These are phyloP conservation scores for Eupelmus urozonus DNA, from an alignment of 2,888 invertebrate species.

Conservation along the genomic window DNA sequence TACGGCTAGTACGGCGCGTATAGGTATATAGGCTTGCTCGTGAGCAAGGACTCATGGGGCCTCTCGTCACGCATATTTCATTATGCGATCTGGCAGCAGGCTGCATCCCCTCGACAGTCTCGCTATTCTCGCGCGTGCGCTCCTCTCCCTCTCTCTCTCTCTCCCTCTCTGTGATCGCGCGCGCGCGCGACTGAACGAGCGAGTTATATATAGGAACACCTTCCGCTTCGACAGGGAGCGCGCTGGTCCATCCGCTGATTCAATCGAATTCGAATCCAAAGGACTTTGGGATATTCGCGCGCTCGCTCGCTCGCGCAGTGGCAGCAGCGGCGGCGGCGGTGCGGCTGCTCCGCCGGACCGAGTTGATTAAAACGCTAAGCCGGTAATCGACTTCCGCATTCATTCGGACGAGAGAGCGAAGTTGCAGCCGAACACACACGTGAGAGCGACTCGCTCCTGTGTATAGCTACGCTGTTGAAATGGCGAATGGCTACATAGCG, in stretches of 20 bases:
- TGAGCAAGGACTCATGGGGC: conserved; percentile 70
- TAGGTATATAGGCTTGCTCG: not conserved
- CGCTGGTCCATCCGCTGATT: conserved; percentile 56
- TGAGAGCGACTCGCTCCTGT: not conserved
- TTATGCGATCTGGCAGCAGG: conserved; percentile 69
- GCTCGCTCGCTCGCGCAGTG: not conserved
- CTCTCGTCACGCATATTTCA: conserved; percentile 76
- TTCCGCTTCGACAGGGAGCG: conserved; percentile 39
- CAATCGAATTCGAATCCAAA: conserved; percentile 60
- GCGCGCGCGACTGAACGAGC: conserved; percentile 29
- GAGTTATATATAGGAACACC: conserved; percentile 47
- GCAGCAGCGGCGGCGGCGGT: conserved; percentile 14
- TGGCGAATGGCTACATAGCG: not conserved
- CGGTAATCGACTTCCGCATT: conserved; percentile 59
- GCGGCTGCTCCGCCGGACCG: too few relatives aligned
- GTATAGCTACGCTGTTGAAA: not conserved
- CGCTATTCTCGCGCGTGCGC: too few relatives aligned
- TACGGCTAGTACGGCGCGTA: not conserved
- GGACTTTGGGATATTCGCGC: conserved; percentile 57
- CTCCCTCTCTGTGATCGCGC: too few relatives aligned
- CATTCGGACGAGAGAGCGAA: conserved; percentile 30
- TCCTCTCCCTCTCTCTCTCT: too few relatives aligned
- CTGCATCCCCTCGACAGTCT: too few relatives aligned
- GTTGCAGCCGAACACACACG: conserved; percentile 14
- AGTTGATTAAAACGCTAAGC: conserved; percentile 62